Base-by-base conservation (phyloP, 2,888 invertebrate species). In the Dynastes tityus region DNA sequence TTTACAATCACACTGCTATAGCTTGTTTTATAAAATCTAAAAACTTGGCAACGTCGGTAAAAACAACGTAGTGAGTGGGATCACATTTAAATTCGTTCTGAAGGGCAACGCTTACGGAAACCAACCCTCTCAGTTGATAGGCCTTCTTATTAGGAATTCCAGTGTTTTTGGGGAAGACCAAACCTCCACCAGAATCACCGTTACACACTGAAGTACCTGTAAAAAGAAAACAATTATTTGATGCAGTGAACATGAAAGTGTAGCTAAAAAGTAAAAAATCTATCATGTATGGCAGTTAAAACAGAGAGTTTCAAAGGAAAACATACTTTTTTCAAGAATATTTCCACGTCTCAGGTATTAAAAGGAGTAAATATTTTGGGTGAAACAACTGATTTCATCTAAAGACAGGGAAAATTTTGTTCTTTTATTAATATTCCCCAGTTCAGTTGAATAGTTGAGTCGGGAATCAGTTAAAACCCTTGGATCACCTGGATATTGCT, bases 41-140 rank as follows among this genome's bases (percentile, higher is more conserved):
- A 86, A 91, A 90, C 84, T 92, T 91, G 4, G 92, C 92, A 32
- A 91, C 86, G 81, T 93, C 93, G 0, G 92, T 92, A 83, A 93
- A 92, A 5, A 92, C 90, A 22, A 92, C 91, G 85, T 91, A 92
- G 82, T 92, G 91, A 0, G 89, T 88, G 0, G 92, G 90, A 81
- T 93, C 92, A 81, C 93, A 93, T 6, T 91, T 87, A 82, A 90
- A 89, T 81, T 91, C 90, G 84, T 91, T 91, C 83, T 92, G 91
- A 40, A 91, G 84, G 0, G 92, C 91, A 2, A 92, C 91, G 0
- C 91, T 91, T 0, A 92, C 86, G 0, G 92, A 92, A 0, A 92
- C 92, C 16, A 92, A 84, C 0, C 92, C 92, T 61, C 87, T 81
- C 16, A 88, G 80, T 76, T 87, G 86, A 86, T 87, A 88, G 0